Base-by-base conservation (phyloP, 2,888 invertebrate species). In the Ophonus ardosiacus region DNA sequence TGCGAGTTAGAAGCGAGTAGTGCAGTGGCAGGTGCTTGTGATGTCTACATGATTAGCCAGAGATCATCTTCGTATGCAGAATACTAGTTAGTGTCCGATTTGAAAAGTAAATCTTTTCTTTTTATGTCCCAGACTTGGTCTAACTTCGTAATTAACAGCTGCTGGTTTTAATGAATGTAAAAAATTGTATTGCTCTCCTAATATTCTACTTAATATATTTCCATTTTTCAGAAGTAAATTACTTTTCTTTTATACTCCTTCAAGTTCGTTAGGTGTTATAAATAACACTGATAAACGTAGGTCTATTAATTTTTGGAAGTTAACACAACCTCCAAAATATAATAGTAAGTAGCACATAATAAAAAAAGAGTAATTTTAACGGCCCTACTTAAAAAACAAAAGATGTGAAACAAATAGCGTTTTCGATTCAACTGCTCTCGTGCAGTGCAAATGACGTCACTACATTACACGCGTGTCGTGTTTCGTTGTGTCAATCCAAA, bases 81-180 rank as follows among this genome's bases (percentile, higher is more conserved):
- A 74, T 74, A 74, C 71, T 74, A 74, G 71, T 74, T 74, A 74
- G 71, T 74, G 71, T 74, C 43, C 40, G 71, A 74, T 74, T 74
- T 74, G 71, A 43, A 74, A 74, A 74, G 71, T 74, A 74, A 74
- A 74, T 74, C 71, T 74, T 40, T 74, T 74, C 68, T 74, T 74
- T 74, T 74, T 43, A 74, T 74, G 18, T 40, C 71, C 18, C 24
- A 17, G 71, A 10, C 17, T 43, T 74, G 71, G 15, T 43, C 71
- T 74, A 74, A 74, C 17, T 78, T 78, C 51, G 31, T 78, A 78
- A 78, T 78, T 57, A 78, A 57, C 56, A 57, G 78, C 78, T 57
- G 78, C 56, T 24, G 56, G 38, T 57, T 78, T 57, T 78, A 78
- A 78, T 78, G 56, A 78, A 57, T 56, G 78, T 78, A 57, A 78